These are phyloP conservation scores for Characodon lateralis DNA, from an alignment of 2,797 vertebrate genomes.

Conservation along the genomic window DNA sequence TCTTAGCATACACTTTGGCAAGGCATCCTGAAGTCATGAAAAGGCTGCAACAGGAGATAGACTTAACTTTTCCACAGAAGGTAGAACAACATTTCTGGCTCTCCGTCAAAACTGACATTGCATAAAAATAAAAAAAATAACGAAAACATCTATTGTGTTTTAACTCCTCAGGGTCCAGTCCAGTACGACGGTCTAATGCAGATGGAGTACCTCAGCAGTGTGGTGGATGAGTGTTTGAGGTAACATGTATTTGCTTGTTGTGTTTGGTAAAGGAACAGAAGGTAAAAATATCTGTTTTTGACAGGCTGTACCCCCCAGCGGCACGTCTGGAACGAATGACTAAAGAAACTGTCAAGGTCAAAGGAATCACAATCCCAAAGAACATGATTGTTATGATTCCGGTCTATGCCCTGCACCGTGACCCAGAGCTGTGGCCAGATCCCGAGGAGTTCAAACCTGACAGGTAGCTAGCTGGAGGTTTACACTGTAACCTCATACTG, in stretches of 20 bases:
- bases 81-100: constrained; percentile 42
- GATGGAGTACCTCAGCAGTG: constrained; percentile 82
- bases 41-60: constrained; percentile 79
- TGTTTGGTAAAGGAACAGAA: neutral
- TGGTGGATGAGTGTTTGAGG: constrained; percentile 71
- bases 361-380: constrained; percentile 72
- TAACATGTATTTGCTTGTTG: constrained; percentile 17
- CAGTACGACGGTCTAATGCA: constrained; percentile 69
- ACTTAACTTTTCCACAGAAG: constrained; percentile 78
- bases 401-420: constrained; percentile 64
- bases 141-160: neutral
- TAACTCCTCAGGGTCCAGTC: constrained; percentile 60
- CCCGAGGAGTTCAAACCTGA: constrained; percentile 81
- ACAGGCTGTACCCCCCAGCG: constrained; percentile 52
- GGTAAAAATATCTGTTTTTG: neutral
- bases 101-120: neutral
- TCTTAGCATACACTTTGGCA: constrained; percentile 79
- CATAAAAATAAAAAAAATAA: neutral
- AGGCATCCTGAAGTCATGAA: constrained; percentile 78
- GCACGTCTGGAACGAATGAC: constrained; percentile 71
- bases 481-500: neutral
- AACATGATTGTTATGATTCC: constrained; percentile 68
- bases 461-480: constrained; percentile 58
- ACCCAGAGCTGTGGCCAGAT: constrained; percentile 74
- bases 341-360: constrained; percentile 77